These are phyloP conservation scores for Stenichneumon culpator DNA, from an alignment of 2,888 invertebrate genomes.

Conservation along the genomic window DNA sequence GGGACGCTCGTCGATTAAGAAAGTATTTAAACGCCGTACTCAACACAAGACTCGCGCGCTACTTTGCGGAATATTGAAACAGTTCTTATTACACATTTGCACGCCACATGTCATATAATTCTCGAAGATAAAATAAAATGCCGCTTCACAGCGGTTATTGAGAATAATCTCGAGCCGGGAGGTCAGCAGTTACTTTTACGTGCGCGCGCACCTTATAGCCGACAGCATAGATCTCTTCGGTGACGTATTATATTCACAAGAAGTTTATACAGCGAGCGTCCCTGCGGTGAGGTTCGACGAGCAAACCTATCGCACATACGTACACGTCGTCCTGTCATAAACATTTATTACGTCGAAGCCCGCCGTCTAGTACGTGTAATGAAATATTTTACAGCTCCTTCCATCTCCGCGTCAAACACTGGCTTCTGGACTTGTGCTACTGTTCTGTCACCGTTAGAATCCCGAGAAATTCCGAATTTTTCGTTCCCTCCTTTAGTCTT, in stretches of 20 bases:
- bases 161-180: neutral
- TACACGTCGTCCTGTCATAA: constrained; percentile 70
- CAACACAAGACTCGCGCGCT: neutral
- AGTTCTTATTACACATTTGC: constrained; percentile 25
- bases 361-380: constrained; percentile 66
- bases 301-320: constrained; percentile 40
- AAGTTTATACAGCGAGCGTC: constrained; percentile 47
- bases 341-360: constrained; percentile 73
- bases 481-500: neutral
- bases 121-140: neutral
- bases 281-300: constrained; percentile 56
- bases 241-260: constrained; percentile 58
- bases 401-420: constrained; percentile 59
- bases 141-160: neutral
- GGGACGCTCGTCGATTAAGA: constrained; percentile 17
- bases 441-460: constrained; percentile 54
- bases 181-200: constrained; percentile 30
- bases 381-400: constrained; percentile 76
- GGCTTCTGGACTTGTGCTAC: constrained; percentile 67
- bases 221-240: constrained; percentile 32
- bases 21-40: constrained; percentile 8
- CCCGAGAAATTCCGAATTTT: neutral
- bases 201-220: neutral
- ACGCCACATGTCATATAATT: constrained; percentile 9
- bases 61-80: neutral